Base-by-base conservation (phyloP, 2,888 invertebrate genomes). In the Heliconius sara region DNA sequence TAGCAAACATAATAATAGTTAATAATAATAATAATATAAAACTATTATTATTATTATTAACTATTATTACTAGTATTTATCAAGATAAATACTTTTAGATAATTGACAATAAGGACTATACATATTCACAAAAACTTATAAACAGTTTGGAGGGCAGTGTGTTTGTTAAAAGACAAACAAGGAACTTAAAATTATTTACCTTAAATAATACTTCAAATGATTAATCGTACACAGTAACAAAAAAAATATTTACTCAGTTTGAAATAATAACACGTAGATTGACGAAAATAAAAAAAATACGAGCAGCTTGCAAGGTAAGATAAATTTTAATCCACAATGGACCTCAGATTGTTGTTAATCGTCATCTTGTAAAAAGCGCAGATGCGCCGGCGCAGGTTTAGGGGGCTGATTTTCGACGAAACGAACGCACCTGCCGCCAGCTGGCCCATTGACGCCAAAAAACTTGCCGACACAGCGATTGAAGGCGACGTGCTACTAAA, bases 401-500 rank as follows among this genome's bases (percentile, higher is more conserved):
- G 70, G 60, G 65, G 80, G 71, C 30, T 60, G 79, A 83, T 81
- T 83, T 84, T 83, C 83, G 83, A 80, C 90, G 89, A 90, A 91
- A 86, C 82, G 81, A 70, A 79, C 79, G 85, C 92, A 92, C 91
- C 92, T 92, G 92, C 86, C 86, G 78, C 80, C 83, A 83, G 83
- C 80, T 81, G 85, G 79, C 74, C 79, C 75, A 79, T 85, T 83
- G 82, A 84, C 82, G 84, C 81, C 83, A 76, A 83, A 84, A 84
- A 84, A 83, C 81, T 79, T 76, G 78, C 80, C 80, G 84, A 82
- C 85, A 86, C 81, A 22, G 25, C 68, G 76, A 84, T 81, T 81
- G 79, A 72, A 72, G 77, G 77, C 78, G 79, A 76, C 76, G 76
- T 68, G 77, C 77, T 25, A 30, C 77, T 19, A 68, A 67, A 27